A percentile compares a stretch with the other conserved stretches of the same genome.
Evolutionary conservation across 2,797 vertebrate genomes (phyloP).

Genomic region (Oryzias sinensis): DNA sequence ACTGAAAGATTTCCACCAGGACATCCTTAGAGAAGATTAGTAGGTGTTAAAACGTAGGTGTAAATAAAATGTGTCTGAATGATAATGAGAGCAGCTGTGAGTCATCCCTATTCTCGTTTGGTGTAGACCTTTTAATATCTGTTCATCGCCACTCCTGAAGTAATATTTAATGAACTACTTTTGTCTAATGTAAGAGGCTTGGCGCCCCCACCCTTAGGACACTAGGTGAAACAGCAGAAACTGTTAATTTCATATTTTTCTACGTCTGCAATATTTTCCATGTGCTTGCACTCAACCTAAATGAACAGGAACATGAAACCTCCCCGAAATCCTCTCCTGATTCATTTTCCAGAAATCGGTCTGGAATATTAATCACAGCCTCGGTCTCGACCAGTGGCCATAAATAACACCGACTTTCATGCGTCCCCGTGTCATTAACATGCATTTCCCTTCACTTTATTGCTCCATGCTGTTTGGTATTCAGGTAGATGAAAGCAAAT

Average conservation of each 20-base stretch:
- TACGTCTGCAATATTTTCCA: conserved; percentile 27
- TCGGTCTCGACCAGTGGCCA: conserved; percentile 14
- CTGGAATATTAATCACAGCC: conserved; percentile 41
- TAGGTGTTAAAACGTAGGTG: too few relatives aligned
- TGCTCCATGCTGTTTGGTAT: conserved; percentile 28
- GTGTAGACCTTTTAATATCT: too few relatives aligned
- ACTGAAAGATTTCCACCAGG: too few relatives aligned
- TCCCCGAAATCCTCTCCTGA: conserved; percentile 48
- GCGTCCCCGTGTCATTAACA: conserved; percentile 34
- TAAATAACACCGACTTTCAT: conserved; percentile 62
- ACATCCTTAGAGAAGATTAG: too few relatives aligned
- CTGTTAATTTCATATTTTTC: conserved; percentile 22
- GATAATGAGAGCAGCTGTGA: too few relatives aligned
- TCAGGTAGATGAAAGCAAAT: conserved; percentile 42
- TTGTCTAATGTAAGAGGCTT: conserved; percentile 24
- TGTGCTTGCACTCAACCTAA: conserved; percentile 41
- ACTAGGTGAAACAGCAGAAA: conserved; percentile 20
- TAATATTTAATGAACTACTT: conserved; percentile 1
- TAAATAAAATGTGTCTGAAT: too few relatives aligned
- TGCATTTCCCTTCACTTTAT: conserved; percentile 25
- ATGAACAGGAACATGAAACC: conserved; percentile 45
- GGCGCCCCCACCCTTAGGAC: conserved; percentile 19
- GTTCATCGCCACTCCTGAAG: too few relatives aligned
- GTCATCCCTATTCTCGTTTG: too few relatives aligned
- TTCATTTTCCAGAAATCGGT: conserved; percentile 38